These are phyloP conservation scores for Clupea harengus DNA, from an alignment of 2,113 vertebrate species.

Conservation along the genomic window DNA sequence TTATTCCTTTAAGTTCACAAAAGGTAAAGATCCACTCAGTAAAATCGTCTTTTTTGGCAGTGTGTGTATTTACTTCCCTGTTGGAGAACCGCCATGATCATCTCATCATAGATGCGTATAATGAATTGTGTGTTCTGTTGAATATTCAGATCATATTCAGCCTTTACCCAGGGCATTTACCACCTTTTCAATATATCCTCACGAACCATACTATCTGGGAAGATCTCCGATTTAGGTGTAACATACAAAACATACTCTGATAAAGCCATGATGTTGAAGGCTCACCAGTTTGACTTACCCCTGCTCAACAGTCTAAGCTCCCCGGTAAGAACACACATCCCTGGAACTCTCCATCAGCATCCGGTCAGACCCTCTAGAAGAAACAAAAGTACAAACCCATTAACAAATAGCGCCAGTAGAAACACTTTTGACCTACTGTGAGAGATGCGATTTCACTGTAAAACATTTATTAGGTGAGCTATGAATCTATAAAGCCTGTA, in stretches of 20 bases:
- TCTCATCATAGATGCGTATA: not conserved
- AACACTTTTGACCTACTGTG: not conserved
- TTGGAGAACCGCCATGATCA: too few relatives aligned
- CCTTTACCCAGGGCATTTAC: not conserved
- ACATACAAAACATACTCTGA: not conserved
- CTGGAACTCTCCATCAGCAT: constrained; percentile 53
- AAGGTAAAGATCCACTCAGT: too few relatives aligned
- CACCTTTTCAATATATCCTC: not conserved
- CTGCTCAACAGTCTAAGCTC: constrained; percentile 56
- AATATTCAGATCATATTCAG: not conserved
- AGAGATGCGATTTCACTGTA: constrained; percentile 17
- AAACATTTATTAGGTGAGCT: not conserved
- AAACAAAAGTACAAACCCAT: constrained; percentile 28
- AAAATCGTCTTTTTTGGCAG: too few relatives aligned
- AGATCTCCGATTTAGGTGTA: not conserved
- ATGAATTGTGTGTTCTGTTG: not conserved
- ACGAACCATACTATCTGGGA: not conserved
- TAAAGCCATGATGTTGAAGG: not conserved
- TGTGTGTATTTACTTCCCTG: too few relatives aligned
- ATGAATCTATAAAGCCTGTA: not conserved
- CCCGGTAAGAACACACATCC: constrained; percentile 57
- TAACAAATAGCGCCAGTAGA: constrained; percentile 10
- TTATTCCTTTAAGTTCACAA: too few relatives aligned
- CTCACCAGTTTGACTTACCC: constrained; percentile 56
- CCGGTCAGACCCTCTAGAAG: constrained; percentile 46